phyloP scores from a whole-genome alignment of 2,113 vertebrate genomes.

The Physeter macrocephalus region DNA sequence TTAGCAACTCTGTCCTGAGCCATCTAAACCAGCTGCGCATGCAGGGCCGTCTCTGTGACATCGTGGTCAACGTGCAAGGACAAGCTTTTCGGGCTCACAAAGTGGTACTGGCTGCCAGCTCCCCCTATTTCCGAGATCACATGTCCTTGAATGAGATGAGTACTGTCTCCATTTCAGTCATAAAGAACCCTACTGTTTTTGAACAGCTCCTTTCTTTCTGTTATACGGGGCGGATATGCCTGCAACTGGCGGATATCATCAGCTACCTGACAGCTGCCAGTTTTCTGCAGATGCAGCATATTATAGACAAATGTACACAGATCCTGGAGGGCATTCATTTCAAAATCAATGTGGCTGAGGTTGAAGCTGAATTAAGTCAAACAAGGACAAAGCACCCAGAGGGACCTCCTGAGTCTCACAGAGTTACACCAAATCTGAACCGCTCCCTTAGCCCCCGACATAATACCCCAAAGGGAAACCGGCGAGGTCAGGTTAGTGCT shows the following conservation, averaged over 20 bases:
- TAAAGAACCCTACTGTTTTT: constrained; percentile 95
- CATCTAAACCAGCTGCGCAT: constrained; percentile 98
- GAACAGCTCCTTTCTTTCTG: constrained; percentile 98
- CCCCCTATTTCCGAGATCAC: constrained; percentile 99
- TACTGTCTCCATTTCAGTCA: constrained; percentile 95
- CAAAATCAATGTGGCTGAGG: constrained; percentile 92
- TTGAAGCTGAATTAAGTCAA: constrained; percentile 88
- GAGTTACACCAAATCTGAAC: constrained; percentile 77
- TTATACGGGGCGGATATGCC: constrained; percentile 94
- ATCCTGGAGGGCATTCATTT: constrained; percentile 98
- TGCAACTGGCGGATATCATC: constrained; percentile 97
- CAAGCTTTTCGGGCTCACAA: constrained; percentile 98
- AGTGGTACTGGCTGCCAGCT: constrained; percentile 97
- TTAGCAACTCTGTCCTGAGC: constrained; percentile 97
- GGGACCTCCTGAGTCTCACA: constrained; percentile 83
- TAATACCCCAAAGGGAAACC: constrained; percentile 80
- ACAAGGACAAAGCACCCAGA: constrained; percentile 80
- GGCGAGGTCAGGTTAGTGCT: constrained; percentile 83
- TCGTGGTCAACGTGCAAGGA: constrained; percentile 96
- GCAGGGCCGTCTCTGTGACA: constrained; percentile 97
- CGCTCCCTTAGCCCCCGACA: constrained; percentile 84
- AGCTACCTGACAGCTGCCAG: constrained; percentile 98
- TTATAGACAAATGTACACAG: constrained; percentile 98
- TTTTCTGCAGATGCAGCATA: constrained; percentile 99
- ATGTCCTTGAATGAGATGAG: constrained; percentile 99